Evolutionary conservation across 2,888 invertebrate genomes (phyloP).

Genomic region (Acronicta aceris): DNA sequence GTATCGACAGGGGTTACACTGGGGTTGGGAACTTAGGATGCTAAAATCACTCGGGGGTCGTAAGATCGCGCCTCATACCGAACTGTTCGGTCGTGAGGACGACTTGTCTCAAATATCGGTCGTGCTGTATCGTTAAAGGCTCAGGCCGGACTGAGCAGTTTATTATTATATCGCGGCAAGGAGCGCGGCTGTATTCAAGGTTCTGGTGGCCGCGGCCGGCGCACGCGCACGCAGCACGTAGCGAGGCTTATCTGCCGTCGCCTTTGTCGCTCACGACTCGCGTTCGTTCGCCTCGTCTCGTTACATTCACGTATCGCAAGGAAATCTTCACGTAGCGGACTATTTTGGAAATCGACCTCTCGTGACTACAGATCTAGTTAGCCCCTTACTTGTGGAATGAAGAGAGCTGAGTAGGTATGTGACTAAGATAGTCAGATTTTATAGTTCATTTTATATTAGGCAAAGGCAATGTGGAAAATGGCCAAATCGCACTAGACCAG

Average conservation of each 20-base stretch:
- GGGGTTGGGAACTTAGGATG: conserved; percentile 48
- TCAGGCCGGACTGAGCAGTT: conserved; percentile 84
- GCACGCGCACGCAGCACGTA: conserved; percentile 72
- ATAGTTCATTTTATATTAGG: not conserved
- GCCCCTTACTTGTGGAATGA: not conserved
- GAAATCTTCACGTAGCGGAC: conserved; percentile 25
- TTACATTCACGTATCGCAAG: conserved; percentile 32
- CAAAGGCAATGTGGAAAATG: not conserved
- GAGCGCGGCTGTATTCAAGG: conserved; percentile 84
- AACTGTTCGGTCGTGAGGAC: conserved; percentile 61
- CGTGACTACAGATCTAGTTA: conserved; percentile 23
- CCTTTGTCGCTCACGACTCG: conserved; percentile 76
- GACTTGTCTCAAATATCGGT: conserved; percentile 71
- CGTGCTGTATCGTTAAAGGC: conserved; percentile 85
- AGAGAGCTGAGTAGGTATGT: not conserved
- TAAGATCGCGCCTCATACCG: conserved; percentile 54
- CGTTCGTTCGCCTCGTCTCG: conserved; percentile 25
- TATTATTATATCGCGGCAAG: conserved; percentile 85
- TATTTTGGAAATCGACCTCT: conserved; percentile 19
- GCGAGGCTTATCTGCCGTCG: conserved; percentile 80
- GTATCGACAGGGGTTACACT: conserved; percentile 44
- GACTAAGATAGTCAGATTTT: not conserved
- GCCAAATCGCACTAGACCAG: too few species aligned
- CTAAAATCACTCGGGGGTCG: conserved; percentile 54
- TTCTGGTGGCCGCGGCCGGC: conserved; percentile 74